These are phyloP conservation scores for Atta cephalotes DNA, from an alignment of 1,140 invertebrate genomes.

Conservation along the genomic window DNA sequence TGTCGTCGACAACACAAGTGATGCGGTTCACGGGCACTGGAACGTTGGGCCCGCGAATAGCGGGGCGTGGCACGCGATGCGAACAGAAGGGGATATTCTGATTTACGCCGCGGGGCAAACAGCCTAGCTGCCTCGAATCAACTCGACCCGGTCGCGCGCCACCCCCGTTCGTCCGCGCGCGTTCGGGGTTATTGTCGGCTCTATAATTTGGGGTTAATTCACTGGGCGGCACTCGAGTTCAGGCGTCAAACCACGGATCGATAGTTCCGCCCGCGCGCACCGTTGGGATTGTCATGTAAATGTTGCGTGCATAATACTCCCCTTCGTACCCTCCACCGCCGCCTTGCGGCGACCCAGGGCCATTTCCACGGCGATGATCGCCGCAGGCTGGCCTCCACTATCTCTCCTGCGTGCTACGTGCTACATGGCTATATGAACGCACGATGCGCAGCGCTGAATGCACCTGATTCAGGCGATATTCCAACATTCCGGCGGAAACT, in stretches of 20 bases:
- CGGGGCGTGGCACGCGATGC: slow-evolving; percentile 75
- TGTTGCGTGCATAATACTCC: slow-evolving; percentile 78
- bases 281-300: slow-evolving; percentile 83
- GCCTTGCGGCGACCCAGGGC: slow-evolving; percentile 73
- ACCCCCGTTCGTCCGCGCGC: neutral
- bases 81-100: slow-evolving; percentile 74
- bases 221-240: slow-evolving; percentile 82
- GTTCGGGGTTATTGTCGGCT: slow-evolving; percentile 83
- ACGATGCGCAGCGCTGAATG: slow-evolving; percentile 21
- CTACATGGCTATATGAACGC: slow-evolving; percentile 4
- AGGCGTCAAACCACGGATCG: slow-evolving; percentile 85
- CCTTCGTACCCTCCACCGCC: slow-evolving; percentile 40
- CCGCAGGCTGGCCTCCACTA: slow-evolving; percentile 27
- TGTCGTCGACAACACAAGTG: slow-evolving; percentile 1
- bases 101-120: slow-evolving; percentile 83
- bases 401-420: slow-evolving; percentile 21
- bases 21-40: neutral
- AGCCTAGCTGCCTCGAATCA: slow-evolving; percentile 55
- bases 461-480: slow-evolving; percentile 54
- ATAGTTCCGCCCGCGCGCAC: slow-evolving; percentile 81
- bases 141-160: slow-evolving; percentile 10
- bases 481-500: slow-evolving; percentile 30
- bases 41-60: slow-evolving; percentile 22
- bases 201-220: slow-evolving; percentile 86
- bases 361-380: slow-evolving; percentile 67